These are phyloP conservation scores for Vollenhovia emeryi DNA, from an alignment of 1,140 invertebrate species.

Conservation along the genomic window DNA sequence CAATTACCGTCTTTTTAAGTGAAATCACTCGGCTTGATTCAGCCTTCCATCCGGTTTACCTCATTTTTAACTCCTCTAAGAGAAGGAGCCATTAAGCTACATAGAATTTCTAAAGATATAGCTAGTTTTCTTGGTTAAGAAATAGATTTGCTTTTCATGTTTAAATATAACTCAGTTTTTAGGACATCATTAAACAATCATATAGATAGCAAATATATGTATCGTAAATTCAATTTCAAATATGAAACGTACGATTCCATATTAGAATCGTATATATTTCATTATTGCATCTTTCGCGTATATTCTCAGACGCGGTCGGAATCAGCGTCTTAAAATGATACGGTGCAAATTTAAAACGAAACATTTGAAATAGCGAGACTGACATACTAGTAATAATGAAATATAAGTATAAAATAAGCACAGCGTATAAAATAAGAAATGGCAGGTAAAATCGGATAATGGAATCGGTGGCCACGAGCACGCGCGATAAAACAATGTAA, in stretches of 20 bases:
- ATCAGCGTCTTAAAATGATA: too few relatives aligned
- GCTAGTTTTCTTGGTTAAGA: neutral
- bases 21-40: neutral
- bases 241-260: too few relatives aligned
- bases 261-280: too few relatives aligned
- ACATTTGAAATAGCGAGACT: neutral
- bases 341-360: neutral
- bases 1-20: constrained; percentile 38
- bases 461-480: neutral
- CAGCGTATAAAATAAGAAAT: neutral
- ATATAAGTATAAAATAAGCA: constrained; percentile 4
- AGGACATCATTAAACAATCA: neutral
- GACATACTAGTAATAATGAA: neutral
- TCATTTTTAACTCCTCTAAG: neutral
- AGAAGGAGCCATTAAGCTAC: neutral
- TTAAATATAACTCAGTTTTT: neutral
- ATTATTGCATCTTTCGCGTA: too few relatives aligned
- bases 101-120: neutral
- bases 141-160: neutral
- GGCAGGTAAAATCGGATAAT: neutral
- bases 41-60: neutral
- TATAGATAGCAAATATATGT: too few relatives aligned
- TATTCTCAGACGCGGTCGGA: too few relatives aligned
- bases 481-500: neutral
- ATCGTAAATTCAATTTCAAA: too few relatives aligned